Evolutionary conservation across 2,113 vertebrate genomes (phyloP).

Genomic region (Eudyptes chrysolophus): DNA sequence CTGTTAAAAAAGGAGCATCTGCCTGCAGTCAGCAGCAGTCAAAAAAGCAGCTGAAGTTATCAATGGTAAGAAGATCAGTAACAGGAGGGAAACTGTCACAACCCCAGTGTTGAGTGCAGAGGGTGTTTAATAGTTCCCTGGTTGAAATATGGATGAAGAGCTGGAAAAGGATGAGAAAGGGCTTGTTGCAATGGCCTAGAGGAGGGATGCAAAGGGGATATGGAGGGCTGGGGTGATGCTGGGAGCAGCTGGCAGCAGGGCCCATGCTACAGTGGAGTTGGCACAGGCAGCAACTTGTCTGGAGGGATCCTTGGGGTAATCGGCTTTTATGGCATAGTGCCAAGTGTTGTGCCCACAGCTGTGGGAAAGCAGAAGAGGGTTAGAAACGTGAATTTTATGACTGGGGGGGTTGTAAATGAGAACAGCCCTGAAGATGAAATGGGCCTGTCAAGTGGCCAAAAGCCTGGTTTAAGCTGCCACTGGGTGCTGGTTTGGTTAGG

Average conservation of each 20-base stretch:
- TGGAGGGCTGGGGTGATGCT: neutral
- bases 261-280: fast-evolving
- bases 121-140: neutral
- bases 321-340: neutral
- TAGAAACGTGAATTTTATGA: neutral
- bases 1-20: neutral
- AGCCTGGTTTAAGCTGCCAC: neutral
- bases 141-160: neutral
- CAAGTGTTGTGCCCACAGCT: neutral
- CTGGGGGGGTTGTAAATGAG: neutral
- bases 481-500: neutral
- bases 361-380: neutral
- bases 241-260: neutral
- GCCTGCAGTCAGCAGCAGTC: neutral
- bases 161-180: neutral
- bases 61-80: neutral
- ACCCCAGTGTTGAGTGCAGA: neutral
- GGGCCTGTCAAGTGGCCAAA: neutral
- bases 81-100: neutral
- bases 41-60: neutral
- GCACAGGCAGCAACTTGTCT: neutral
- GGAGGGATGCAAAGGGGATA: fast-evolving
- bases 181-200: neutral
- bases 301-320: too few species aligned
- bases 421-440: neutral